Conservation (phyloP, 1,140 invertebrate species). For the Drosophila nasuta region DNA sequence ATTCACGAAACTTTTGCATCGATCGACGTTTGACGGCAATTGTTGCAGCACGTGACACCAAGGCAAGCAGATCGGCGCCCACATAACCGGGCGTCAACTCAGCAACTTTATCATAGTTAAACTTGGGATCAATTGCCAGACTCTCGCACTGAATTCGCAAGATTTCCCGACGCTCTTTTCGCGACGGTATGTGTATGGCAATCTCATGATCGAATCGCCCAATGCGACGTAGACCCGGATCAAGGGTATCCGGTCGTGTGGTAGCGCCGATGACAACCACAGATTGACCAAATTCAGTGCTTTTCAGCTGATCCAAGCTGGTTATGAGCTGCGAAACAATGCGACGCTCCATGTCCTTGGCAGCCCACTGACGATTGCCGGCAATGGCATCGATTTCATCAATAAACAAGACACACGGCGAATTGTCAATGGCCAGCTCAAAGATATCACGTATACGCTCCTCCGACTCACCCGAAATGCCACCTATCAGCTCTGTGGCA, state of each 20-base stretch:
- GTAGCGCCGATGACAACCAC: conserved; percentile 98
- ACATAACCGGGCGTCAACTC: conserved; percentile 97
- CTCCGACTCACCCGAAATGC: conserved; percentile 98
- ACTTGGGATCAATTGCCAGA: conserved; percentile 89
- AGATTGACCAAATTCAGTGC: conserved; percentile 87
- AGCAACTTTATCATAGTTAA: conserved; percentile 91
- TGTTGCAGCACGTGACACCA: conserved; percentile 94
- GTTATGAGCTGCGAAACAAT: conserved; percentile 96
- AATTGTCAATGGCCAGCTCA: conserved; percentile 90
- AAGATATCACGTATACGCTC: conserved; percentile 96
- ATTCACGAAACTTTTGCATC: conserved; percentile 70
- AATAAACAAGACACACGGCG: conserved; percentile 96
- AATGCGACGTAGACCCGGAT: conserved; percentile 95
- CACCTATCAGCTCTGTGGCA: conserved; percentile 96
- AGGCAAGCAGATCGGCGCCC: conserved; percentile 95
- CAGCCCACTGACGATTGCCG: conserved; percentile 93
- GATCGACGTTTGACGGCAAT: conserved; percentile 90
- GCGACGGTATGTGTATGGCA: conserved; percentile 95
- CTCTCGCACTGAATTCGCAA: conserved; percentile 90
- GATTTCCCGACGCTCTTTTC: conserved; percentile 91
- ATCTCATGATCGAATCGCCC: conserved; percentile 98
- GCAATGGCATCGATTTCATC: conserved; percentile 97
- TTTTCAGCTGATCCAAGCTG: conserved; percentile 93
- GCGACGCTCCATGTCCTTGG: conserved; percentile 97
- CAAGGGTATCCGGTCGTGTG: conserved; percentile 96